phyloP scores from a whole-genome alignment of 2,113 vertebrate genomes.

The Oryzias melastigma region DNA sequence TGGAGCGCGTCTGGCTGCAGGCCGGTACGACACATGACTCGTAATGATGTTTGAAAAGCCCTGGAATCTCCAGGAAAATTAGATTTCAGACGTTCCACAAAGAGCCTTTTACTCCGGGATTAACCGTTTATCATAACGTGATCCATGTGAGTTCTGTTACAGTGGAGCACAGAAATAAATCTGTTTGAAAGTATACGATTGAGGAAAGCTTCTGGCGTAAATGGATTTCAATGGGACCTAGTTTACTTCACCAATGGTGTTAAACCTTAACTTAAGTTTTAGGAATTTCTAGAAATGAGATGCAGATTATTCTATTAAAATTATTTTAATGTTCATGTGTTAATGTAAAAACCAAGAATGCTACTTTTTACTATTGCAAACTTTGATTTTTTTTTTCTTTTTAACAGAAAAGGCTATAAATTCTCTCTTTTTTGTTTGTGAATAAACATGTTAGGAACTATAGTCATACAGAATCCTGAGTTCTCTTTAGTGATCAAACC shows the following conservation, averaged over 20 bases:
- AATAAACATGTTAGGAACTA: no score
- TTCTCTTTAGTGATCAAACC: no score
- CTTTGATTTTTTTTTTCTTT: no score
- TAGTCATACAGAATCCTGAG: no score
- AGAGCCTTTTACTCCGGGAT: constrained; percentile 1
- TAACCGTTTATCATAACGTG: background rate
- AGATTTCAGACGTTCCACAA: background rate
- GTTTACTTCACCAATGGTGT: background rate
- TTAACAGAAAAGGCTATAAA: no score
- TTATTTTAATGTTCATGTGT: no score
- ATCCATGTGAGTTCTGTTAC: constrained; percentile 8
- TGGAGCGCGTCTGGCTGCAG: constrained; percentile 96
- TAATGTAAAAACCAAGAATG: no score
- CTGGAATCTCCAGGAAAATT: constrained; percentile 7
- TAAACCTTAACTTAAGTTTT: background rate
- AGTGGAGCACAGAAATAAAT: background rate
- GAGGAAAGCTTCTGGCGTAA: background rate
- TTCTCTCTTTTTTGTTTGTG: no score
- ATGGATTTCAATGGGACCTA: background rate
- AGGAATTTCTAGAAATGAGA: background rate
- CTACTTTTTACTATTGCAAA: no score
- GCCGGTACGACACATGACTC: constrained; percentile 81
- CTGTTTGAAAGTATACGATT: background rate
- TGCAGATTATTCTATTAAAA: background rate
- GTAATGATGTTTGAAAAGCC: background rate